Conservation (phyloP, 2,113 vertebrate genomes). For the Psettodes erumei region DNA sequence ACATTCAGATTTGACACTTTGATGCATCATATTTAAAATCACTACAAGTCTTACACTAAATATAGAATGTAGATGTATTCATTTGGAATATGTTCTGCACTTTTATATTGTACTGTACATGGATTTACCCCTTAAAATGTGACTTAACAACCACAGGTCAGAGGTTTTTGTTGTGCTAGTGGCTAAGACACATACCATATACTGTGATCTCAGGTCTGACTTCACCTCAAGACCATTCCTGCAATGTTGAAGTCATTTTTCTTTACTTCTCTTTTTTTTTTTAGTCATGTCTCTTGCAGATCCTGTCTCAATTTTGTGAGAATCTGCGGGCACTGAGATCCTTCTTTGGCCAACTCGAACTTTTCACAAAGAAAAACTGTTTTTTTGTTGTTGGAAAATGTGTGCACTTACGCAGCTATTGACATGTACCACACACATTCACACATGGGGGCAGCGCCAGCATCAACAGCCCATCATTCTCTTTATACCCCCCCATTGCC, state of each 20-base stretch:
- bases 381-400: slow-evolving; percentile 1
- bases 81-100: not conserved
- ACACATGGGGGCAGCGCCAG: slow-evolving; percentile 4
- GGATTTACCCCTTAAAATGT: not conserved
- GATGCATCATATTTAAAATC: not conserved
- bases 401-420: slow-evolving; percentile 1
- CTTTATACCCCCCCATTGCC: slow-evolving; percentile 8
- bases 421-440: slow-evolving; percentile 17
- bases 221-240: too few species aligned
- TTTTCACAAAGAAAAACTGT: slow-evolving; percentile 28
- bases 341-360: slow-evolving; percentile 15
- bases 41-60: not conserved
- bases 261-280: slow-evolving; percentile 4
- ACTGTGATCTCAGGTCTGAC: too few species aligned
- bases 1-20: not conserved
- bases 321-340: slow-evolving; percentile 13
- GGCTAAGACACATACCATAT: not conserved
- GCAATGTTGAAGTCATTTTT: too few species aligned
- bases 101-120: not conserved
- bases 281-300: slow-evolving; percentile 2
- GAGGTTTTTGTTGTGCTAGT: not conserved
- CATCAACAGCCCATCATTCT: slow-evolving; percentile 12
- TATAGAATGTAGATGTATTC: not conserved
- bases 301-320: slow-evolving; percentile 13
- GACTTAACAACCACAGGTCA: not conserved